phyloP scores from a whole-genome alignment of 2,797 vertebrate species.

The Chloroceryle inda region DNA sequence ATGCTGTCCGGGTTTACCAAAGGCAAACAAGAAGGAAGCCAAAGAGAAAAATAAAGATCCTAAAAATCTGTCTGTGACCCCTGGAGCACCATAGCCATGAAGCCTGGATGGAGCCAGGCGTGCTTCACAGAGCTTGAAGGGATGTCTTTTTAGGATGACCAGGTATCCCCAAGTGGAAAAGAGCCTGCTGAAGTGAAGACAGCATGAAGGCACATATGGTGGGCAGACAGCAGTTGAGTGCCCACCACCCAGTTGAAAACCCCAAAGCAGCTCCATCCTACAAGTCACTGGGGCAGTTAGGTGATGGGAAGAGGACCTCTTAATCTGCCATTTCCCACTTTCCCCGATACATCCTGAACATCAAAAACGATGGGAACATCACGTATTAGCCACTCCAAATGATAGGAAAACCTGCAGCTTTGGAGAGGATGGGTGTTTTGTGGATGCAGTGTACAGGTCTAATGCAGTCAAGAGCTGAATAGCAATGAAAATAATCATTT shows the following conservation, averaged over 20 bases:
- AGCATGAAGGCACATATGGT: not conserved
- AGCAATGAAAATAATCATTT: slow-evolving; percentile 69
- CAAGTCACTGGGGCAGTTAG: not conserved
- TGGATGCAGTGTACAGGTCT: not conserved
- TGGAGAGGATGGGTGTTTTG: not conserved
- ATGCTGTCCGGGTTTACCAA: not conserved
- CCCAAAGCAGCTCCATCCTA: not conserved
- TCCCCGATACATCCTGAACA: not conserved
- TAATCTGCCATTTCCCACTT: not conserved
- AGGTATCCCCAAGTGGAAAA: not conserved
- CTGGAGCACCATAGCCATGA: accelerated
- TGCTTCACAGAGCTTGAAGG: not conserved
- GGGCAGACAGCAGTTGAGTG: not conserved
- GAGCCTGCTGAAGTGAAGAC: not conserved
- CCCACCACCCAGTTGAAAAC: not conserved
- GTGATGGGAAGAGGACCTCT: not conserved
- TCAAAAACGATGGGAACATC: not conserved
- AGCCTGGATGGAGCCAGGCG: accelerated
- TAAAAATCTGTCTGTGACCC: not conserved
- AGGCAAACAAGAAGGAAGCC: not conserved
- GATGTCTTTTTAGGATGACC: not conserved
- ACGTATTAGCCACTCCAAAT: not conserved
- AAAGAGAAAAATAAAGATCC: not conserved
- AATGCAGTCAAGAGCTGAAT: slow-evolving; percentile 40
- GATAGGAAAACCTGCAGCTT: not conserved